These are phyloP conservation scores for Microcebus tavaratra DNA, from an alignment of 2,113 vertebrate genomes.

Conservation along the genomic window DNA sequence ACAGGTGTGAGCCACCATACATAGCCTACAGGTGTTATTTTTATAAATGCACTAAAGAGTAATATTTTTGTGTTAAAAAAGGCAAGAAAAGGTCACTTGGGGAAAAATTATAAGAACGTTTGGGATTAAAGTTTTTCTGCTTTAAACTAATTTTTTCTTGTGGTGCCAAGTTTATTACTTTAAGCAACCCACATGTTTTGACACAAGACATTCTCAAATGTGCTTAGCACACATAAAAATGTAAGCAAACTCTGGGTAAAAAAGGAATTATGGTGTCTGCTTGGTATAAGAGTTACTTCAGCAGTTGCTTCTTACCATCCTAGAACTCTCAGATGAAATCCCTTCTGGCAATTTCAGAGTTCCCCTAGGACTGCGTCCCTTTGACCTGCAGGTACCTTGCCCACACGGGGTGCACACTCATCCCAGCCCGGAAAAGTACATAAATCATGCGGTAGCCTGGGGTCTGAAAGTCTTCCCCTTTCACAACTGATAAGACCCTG, in stretches of 20 bases:
- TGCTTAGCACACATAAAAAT: neutral
- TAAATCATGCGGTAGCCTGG: neutral
- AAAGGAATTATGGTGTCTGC: neutral
- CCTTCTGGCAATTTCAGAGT: neutral
- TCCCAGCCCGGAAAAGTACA: neutral
- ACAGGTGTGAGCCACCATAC: too few relatives aligned
- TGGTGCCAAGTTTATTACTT: neutral
- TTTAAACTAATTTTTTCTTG: neutral
- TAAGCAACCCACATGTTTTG: neutral
- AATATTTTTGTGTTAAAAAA: neutral
- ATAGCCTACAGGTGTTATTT: neutral
- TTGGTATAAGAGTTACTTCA: neutral
- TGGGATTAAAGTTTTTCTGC: neutral
- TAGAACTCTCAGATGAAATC: neutral
- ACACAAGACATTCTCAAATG: neutral
- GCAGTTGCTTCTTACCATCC: neutral
- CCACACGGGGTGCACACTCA: neutral
- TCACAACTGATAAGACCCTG: neutral
- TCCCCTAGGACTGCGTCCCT: neutral
- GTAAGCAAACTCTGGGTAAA: neutral
- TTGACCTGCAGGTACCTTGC: neutral
- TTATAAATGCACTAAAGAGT: neutral
- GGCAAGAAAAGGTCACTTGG: neutral
- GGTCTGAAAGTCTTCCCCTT: neutral
- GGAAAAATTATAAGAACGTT: neutral